These are phyloP conservation scores for Aphodius granarius DNA, from an alignment of 2,888 invertebrate genomes.

Conservation along the genomic window DNA sequence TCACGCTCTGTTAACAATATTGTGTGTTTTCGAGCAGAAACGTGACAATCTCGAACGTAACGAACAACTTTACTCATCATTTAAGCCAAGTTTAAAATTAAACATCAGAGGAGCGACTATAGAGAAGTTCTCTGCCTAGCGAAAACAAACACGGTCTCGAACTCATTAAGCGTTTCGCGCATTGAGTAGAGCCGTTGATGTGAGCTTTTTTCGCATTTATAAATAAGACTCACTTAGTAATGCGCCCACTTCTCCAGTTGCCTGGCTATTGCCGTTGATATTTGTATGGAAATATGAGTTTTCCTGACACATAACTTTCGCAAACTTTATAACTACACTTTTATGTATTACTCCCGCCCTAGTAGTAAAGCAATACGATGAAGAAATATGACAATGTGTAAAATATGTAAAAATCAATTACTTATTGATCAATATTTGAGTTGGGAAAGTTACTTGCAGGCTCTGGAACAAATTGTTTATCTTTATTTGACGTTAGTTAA, in stretches of 20 bases:
- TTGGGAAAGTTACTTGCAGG: no score
- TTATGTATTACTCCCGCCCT: no score
- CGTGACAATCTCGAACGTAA: background rate
- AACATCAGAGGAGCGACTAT: no score
- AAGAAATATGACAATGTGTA: background rate
- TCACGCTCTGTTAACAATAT: background rate
- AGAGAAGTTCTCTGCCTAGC: background rate
- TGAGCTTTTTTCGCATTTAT: background rate
- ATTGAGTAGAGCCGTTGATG: background rate
- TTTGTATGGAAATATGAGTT: background rate
- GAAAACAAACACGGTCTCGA: background rate
- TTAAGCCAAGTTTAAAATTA: background rate
- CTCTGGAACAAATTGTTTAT: no score
- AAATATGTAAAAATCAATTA: no score
- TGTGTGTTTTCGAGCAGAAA: background rate
- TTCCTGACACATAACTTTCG: background rate
- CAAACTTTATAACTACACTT: no score
- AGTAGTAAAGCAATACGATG: background rate
- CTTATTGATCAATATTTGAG: no score
- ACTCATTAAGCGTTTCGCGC: background rate
- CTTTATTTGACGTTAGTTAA: no score
- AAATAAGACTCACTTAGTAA: background rate
- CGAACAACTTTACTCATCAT: background rate
- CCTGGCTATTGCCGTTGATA: background rate
- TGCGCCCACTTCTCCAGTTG: background rate